Conservation (phyloP, 2,113 vertebrate genomes). For the Nipponia nippon region DNA sequence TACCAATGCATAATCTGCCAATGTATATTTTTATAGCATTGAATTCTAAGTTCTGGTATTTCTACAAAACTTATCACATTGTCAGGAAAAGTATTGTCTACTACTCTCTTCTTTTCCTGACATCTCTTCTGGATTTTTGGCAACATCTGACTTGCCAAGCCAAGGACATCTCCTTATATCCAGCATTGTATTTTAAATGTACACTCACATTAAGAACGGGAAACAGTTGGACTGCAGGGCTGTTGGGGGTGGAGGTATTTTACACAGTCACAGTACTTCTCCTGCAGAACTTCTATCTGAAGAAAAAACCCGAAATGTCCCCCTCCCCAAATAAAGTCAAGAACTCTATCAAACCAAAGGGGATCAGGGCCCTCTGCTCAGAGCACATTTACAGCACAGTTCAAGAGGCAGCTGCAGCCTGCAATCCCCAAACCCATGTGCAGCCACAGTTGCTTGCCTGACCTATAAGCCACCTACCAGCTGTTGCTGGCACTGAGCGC, state of each 20-base stretch:
- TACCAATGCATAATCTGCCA: not conserved
- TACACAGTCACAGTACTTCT: not conserved
- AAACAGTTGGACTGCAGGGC: not conserved
- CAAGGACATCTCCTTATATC: not conserved
- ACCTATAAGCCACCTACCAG: not conserved
- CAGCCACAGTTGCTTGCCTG: not conserved
- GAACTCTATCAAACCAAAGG: not conserved
- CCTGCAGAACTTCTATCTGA: not conserved
- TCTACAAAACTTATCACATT: not conserved
- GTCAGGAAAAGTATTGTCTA: not conserved
- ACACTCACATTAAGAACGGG: not conserved
- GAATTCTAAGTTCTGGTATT: not conserved
- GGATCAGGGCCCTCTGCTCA: not conserved
- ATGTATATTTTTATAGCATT: not conserved
- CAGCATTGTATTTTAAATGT: not conserved
- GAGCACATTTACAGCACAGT: not conserved
- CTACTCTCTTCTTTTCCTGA: not conserved
- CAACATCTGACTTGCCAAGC: not conserved
- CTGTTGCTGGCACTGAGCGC: not conserved
- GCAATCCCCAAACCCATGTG: not conserved
- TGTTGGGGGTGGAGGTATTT: not conserved
- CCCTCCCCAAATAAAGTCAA: not conserved
- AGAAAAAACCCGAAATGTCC: not conserved
- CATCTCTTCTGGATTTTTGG: not conserved
- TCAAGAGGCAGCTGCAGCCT: not conserved